Evolutionary conservation across 1,140 invertebrate genomes (phyloP).

Genomic region (Rhyzopertha dominica): DNA sequence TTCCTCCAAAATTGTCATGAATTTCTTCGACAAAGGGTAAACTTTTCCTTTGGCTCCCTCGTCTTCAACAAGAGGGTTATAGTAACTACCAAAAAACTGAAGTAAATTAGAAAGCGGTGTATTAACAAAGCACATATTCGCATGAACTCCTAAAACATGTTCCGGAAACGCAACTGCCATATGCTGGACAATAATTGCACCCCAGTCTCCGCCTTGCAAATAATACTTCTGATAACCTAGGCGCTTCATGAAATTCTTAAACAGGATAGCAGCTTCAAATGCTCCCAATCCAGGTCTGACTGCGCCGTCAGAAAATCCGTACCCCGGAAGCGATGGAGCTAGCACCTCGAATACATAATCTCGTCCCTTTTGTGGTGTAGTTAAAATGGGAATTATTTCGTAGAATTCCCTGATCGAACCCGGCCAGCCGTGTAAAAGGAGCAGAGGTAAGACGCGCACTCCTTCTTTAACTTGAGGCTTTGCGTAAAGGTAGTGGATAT

Average conservation of each 20-base stretch:
- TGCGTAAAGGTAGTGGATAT: constrained; percentile 59
- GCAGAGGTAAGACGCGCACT: constrained; percentile 51
- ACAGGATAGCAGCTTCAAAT: constrained; percentile 64
- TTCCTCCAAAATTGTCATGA: constrained; percentile 57
- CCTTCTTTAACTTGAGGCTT: constrained; percentile 48
- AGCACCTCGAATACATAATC: constrained; percentile 77
- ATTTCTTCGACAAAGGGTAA: constrained; percentile 55
- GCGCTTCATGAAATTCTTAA: constrained; percentile 80
- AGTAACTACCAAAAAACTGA: constrained; percentile 50
- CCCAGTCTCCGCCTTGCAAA: constrained; percentile 85
- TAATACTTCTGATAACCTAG: constrained; percentile 74
- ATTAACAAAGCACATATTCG: constrained; percentile 57
- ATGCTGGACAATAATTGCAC: constrained; percentile 54
- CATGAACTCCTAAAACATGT: constrained; percentile 61
- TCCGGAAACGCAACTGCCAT: constrained; percentile 67
- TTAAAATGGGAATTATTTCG: constrained; percentile 70
- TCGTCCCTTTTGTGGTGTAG: constrained; percentile 48
- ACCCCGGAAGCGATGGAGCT: constrained; percentile 67
- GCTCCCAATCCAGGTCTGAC: constrained; percentile 57
- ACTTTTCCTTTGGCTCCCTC: constrained; percentile 53
- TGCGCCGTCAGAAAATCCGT: constrained; percentile 74
- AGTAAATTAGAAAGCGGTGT: constrained; percentile 46
- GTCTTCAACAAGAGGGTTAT: constrained; percentile 55
- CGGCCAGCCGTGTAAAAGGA: constrained; percentile 88
- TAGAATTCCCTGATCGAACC: constrained; percentile 84